Percentiles rank a stretch among this genome's conserved stretches.
Conservation (phyloP, 2,113 vertebrate genomes). For the Hoplias malabaricus region DNA sequence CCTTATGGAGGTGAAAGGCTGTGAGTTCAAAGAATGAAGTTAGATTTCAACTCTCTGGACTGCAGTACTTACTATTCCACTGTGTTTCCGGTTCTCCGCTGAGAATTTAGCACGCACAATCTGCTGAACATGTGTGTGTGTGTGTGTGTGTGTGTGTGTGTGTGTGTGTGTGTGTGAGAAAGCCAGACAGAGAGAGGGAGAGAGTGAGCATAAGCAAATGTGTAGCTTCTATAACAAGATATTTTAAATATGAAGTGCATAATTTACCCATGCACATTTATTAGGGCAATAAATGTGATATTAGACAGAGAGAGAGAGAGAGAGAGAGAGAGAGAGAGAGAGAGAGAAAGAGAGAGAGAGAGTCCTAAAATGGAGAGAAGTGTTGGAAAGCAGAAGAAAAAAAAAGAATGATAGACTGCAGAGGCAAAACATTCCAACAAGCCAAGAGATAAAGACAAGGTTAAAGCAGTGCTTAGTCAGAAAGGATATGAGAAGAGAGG, state of each 20-base stretch:
- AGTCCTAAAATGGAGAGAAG: not conserved
- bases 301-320: not conserved
- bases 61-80: constrained; percentile 1
- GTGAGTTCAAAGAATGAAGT: not conserved
- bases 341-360: not conserved
- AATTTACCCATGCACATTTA: no score
- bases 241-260: no score
- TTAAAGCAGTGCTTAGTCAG: not conserved
- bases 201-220: no score
- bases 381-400: constrained; percentile 15
- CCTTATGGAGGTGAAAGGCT: not conserved
- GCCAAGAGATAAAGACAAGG: not conserved
- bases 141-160: constrained; percentile 6
- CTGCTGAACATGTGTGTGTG: constrained; percentile 42
- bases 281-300: no score
- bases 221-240: no score
- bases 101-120: not conserved
- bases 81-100: not conserved
- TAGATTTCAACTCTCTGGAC: not conserved
- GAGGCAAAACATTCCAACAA: not conserved
- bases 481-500: not conserved
- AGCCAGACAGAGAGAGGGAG: not conserved
- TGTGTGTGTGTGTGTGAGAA: not conserved
- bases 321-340: not conserved
- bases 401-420: constrained; percentile 24